These are phyloP conservation scores for Atta colombica DNA, from an alignment of 1,140 invertebrate species.

Conservation along the genomic window DNA sequence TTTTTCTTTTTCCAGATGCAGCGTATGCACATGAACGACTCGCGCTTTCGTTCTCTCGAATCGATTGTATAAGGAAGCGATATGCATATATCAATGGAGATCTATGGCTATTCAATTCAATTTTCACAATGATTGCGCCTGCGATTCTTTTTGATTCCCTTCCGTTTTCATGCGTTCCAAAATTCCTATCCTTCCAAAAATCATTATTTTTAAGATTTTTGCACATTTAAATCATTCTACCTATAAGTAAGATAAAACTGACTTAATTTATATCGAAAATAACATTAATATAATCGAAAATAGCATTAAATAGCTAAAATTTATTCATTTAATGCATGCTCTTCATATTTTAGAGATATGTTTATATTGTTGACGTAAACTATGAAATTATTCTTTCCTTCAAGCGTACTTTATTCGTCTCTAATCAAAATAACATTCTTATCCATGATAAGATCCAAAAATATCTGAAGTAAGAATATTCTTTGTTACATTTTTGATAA, in stretches of 20 bases:
- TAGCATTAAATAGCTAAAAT: background rate
- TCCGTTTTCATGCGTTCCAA: background rate
- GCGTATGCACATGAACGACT: slow-evolving; percentile 3
- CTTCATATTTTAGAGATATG: background rate
- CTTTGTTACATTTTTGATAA: background rate
- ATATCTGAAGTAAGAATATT: background rate
- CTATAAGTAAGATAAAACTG: background rate
- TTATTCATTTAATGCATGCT: background rate
- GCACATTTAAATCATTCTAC: background rate
- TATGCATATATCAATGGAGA: background rate
- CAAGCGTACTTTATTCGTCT: background rate
- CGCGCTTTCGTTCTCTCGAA: slow-evolving; percentile 27
- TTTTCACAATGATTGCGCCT: slow-evolving; percentile 18
- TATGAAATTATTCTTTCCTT: background rate
- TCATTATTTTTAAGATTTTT: background rate
- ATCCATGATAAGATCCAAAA: background rate
- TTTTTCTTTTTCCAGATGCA: slow-evolving; percentile 20
- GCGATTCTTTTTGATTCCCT: slow-evolving; percentile 1
- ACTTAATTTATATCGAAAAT: background rate
- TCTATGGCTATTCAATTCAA: slow-evolving; percentile 28
- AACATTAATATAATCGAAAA: background rate
- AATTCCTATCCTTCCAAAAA: background rate
- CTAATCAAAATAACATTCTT: background rate
- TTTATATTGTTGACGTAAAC: no score
- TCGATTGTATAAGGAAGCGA: slow-evolving; percentile 41